Percentiles rank a stretch among this genome's conserved stretches.
Conservation (phyloP, 1,140 invertebrate species). For the Eriocheir sinensis region DNA sequence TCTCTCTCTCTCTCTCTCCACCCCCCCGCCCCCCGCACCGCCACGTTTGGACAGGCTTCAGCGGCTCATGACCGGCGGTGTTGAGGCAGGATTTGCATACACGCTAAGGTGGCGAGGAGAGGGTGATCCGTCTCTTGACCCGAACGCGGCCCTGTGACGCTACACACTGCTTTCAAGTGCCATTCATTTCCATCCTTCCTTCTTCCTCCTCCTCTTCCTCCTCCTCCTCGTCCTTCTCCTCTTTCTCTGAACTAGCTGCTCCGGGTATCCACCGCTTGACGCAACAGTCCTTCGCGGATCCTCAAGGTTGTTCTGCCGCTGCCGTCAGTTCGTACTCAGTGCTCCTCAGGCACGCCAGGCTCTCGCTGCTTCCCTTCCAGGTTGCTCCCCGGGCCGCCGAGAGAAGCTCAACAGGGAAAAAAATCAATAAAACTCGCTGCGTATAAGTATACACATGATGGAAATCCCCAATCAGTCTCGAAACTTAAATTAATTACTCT, state of each 20-base stretch:
- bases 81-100: neutral
- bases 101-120: neutral
- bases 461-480: too few species aligned
- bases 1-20: constrained; percentile 7
- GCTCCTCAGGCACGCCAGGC: too few species aligned
- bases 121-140: neutral
- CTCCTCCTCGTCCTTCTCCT: neutral
- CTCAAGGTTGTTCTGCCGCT: neutral
- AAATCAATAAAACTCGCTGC: too few species aligned
- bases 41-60: too few species aligned
- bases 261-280: neutral
- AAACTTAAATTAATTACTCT: too few species aligned
- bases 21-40: neutral
- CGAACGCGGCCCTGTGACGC: neutral
- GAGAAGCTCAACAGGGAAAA: too few species aligned
- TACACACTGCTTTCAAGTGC: neutral
- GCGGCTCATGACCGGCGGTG: neutral
- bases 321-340: neutral
- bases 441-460: too few species aligned
- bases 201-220: neutral
- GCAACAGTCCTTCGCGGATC: neutral
- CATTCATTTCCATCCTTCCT: neutral
- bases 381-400: too few species aligned
- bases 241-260: neutral
- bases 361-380: too few species aligned